Evolutionary conservation across 2,888 invertebrate genomes (phyloP).

Genomic region (Drosophila maculinotata): DNA sequence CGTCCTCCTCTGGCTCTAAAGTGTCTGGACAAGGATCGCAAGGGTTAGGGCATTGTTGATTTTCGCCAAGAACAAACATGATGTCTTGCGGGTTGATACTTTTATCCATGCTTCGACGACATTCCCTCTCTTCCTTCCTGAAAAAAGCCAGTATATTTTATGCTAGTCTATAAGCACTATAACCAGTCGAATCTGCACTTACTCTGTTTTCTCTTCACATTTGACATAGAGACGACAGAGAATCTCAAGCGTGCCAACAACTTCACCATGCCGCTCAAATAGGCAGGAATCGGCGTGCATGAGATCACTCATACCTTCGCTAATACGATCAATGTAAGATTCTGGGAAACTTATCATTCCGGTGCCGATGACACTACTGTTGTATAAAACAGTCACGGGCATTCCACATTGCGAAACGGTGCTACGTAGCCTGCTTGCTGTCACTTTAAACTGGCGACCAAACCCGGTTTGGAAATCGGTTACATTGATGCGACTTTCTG

Average conservation of each 20-base stretch:
- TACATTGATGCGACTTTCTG: conserved; percentile 76
- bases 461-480: conserved; percentile 72
- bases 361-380: conserved; percentile 46
- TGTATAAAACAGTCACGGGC: conserved; percentile 59
- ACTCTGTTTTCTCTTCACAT: conserved; percentile 46
- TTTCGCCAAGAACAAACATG: conserved; percentile 75
- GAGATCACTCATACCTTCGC: conserved; percentile 52
- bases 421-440: conserved; percentile 46
- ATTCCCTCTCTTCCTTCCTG: conserved; percentile 9
- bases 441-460: conserved; percentile 53
- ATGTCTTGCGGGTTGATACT: conserved; percentile 75
- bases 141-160: neutral
- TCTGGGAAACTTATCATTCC: conserved; percentile 62
- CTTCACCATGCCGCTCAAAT: conserved; percentile 25
- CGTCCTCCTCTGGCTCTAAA: conserved; percentile 40
- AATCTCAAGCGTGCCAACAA: conserved; percentile 62
- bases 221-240: conserved; percentile 66
- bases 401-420: conserved; percentile 63
- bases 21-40: conserved; percentile 37
- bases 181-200: neutral
- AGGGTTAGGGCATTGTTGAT: conserved; percentile 38
- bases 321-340: conserved; percentile 56
- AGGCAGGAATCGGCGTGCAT: conserved; percentile 53
- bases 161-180: fast-evolving
- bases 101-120: conserved; percentile 46